A percentile compares a stretch with the other conserved stretches of the same genome.
These are phyloP conservation scores for Odontomachus brunneus DNA, from an alignment of 1,140 invertebrate species.

Conservation along the genomic window DNA sequence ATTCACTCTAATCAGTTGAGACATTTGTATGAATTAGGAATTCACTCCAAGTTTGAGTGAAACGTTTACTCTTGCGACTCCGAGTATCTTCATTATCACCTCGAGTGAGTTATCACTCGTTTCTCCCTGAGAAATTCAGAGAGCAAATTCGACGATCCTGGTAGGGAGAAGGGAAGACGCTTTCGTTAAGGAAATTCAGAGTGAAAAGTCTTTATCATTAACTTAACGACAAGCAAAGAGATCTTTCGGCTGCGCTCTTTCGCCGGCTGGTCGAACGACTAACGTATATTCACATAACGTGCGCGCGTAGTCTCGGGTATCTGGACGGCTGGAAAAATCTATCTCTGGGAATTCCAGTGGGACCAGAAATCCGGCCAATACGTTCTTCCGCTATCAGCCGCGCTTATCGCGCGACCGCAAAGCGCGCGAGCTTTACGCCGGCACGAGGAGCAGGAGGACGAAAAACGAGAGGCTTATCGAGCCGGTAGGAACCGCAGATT, in stretches of 20 bases:
- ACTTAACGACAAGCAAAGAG: background rate
- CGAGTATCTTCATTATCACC: no score
- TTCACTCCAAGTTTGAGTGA: no score
- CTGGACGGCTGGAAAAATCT: conserved; percentile 28
- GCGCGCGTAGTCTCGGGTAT: conserved; percentile 24
- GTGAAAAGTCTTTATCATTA: background rate
- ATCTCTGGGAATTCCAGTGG: conserved; percentile 58
- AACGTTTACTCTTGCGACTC: no score
- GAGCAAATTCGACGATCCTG: no score
- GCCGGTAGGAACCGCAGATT: conserved; percentile 25
- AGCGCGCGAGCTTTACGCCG: conserved; percentile 21
- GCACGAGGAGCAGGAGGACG: conserved; percentile 4
- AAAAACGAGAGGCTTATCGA: conserved; percentile 47
- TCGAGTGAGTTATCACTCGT: no score
- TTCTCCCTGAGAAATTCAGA: no score
- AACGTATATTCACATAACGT: background rate
- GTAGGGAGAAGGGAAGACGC: no score
- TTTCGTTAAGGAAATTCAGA: no score
- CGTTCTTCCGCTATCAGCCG: conserved; percentile 57
- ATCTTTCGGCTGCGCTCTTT: background rate
- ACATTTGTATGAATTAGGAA: no score
- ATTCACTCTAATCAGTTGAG: no score
- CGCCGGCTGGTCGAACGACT: conserved; percentile 7
- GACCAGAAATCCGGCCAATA: conserved; percentile 62
- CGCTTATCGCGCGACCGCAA: conserved; percentile 57